Evolutionary conservation across 2,888 invertebrate genomes (phyloP).

Genomic region (Xylota sylvarum): DNA sequence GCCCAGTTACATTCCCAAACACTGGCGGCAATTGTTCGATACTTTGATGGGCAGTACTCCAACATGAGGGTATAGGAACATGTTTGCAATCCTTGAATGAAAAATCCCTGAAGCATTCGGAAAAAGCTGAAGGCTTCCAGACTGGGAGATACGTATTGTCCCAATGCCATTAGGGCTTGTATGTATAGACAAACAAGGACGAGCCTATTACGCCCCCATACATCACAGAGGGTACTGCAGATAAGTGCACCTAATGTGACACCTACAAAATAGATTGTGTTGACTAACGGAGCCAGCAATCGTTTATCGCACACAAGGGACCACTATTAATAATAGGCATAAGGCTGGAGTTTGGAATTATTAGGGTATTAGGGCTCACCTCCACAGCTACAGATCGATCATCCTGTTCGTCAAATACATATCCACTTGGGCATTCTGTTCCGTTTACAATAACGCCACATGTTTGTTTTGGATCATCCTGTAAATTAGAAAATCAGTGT

Average conservation of each 20-base stretch:
- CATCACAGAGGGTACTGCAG: slow-evolving; percentile 84
- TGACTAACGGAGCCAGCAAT: slow-evolving; percentile 81
- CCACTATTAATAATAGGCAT: slow-evolving; percentile 80
- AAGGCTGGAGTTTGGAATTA: background rate
- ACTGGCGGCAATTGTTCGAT: slow-evolving; percentile 85
- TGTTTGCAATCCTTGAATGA: slow-evolving; percentile 86
- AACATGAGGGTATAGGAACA: slow-evolving; percentile 85
- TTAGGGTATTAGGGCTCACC: slow-evolving; percentile 49
- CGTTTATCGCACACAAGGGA: slow-evolving; percentile 83
- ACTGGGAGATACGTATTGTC: slow-evolving; percentile 79
- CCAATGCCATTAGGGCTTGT: slow-evolving; percentile 81
- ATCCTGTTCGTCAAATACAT: slow-evolving; percentile 79
- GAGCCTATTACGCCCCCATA: slow-evolving; percentile 84
- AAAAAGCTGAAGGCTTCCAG: slow-evolving; percentile 83
- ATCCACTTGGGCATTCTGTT: slow-evolving; percentile 78
- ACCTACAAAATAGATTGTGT: slow-evolving; percentile 83
- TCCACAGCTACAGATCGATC: slow-evolving; percentile 76
- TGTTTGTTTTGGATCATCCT: slow-evolving; percentile 47
- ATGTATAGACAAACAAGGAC: slow-evolving; percentile 84
- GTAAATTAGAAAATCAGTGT: background rate
- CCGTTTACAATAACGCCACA: slow-evolving; percentile 73
- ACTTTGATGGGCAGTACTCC: slow-evolving; percentile 85
- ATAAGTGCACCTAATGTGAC: slow-evolving; percentile 84
- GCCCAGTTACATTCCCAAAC: slow-evolving; percentile 85
- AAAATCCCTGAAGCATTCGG: slow-evolving; percentile 84